Conservation (phyloP, 1,140 invertebrate genomes). For the Ectropis grisescens region DNA sequence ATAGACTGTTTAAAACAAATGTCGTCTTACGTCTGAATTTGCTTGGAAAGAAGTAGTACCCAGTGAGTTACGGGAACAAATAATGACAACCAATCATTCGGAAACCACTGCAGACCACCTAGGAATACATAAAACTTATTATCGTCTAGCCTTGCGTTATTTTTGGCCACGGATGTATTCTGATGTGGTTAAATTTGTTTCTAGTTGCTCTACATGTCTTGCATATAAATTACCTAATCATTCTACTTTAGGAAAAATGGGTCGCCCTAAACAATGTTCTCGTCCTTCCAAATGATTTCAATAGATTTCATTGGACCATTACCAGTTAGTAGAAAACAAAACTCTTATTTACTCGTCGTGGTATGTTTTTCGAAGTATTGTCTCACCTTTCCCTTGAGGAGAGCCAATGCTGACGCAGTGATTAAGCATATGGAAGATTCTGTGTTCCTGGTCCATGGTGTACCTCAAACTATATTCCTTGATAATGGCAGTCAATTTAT, state of each 20-base stretch:
- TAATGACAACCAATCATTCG: conserved; percentile 15
- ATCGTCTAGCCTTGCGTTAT: conserved; percentile 9
- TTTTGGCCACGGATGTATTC: conserved; percentile 19
- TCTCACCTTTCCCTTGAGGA: conserved; percentile 18
- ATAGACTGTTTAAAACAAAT: conserved; percentile 12
- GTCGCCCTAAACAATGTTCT: conserved; percentile 10
- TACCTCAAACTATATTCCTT: conserved; percentile 28
- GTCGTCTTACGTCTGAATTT: conserved; percentile 13
- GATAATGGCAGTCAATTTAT: conserved; percentile 62
- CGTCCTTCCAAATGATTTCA: conserved; percentile 31
- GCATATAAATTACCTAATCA: conserved; percentile 11
- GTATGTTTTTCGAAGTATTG: conserved; percentile 48
- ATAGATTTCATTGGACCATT: conserved; percentile 54
- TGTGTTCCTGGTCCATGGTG: conserved; percentile 27
- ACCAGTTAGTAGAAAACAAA: conserved; percentile 29
- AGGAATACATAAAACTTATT: conserved; percentile 26
- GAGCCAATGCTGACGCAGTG: conserved; percentile 22
- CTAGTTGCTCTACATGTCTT: conserved; percentile 14
- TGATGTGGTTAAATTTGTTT: conserved; percentile 18
- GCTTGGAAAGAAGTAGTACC: conserved; percentile 21
- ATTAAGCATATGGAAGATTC: conserved; percentile 18
- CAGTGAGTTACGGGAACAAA: not conserved
- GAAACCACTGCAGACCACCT: conserved; percentile 25
- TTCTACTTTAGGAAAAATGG: conserved; percentile 10
- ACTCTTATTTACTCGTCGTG: conserved; percentile 37